Conservation (phyloP, 2,888 invertebrate species). For the Cepaea hortensis region DNA sequence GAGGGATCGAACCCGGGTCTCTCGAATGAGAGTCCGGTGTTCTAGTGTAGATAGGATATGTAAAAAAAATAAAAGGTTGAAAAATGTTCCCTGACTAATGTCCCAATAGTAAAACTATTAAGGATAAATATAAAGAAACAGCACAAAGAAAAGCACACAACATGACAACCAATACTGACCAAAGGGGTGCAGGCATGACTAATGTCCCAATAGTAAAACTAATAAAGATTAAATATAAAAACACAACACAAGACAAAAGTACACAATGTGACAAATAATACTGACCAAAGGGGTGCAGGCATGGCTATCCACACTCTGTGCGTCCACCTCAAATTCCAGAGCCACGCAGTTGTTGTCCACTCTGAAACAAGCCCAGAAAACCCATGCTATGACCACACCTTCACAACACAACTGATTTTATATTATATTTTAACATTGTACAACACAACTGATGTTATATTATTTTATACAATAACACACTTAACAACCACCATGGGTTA, state of each 20-base stretch:
- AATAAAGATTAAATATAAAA: too few relatives aligned
- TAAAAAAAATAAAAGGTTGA: too few relatives aligned
- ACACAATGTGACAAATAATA: neutral
- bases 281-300: constrained; percentile 92
- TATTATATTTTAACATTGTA: neutral
- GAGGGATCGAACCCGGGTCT: too few relatives aligned
- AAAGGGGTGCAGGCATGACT: constrained; percentile 93
- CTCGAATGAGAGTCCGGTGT: too few relatives aligned
- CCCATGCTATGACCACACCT: neutral
- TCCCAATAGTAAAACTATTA: too few relatives aligned
- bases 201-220: too few relatives aligned
- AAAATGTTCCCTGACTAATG: too few relatives aligned
- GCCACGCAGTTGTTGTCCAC: constrained; percentile 90
- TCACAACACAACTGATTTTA: neutral
- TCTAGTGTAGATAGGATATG: too few relatives aligned
- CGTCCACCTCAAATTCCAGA: constrained; percentile 93
- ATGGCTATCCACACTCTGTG: constrained; percentile 90
- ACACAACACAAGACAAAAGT: neutral
- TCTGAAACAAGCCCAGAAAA: constrained; percentile 51
- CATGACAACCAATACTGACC: constrained; percentile 78
- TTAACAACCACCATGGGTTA: too few relatives aligned
- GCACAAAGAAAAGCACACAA: neutral
- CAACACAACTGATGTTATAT: neutral
- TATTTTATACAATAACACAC: too few relatives aligned
- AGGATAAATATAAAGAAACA: too few relatives aligned